Base-by-base conservation (phyloP, 2,113 vertebrate species). In the Bubo blakistoni region DNA sequence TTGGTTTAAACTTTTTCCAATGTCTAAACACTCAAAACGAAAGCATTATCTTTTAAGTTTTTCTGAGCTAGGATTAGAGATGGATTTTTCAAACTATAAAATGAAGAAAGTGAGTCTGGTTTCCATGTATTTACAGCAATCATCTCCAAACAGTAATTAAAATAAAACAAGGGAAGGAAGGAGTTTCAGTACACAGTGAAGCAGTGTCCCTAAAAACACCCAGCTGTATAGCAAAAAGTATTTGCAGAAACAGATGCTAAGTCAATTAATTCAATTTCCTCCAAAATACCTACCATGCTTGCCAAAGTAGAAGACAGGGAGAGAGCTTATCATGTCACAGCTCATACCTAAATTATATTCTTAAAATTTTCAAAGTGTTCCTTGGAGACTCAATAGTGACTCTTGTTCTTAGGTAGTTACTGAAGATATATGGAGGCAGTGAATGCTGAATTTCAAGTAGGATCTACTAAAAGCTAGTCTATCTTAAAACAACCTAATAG, bases 171-270 rank as follows among this genome's bases (percentile, higher is more conserved):
- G 19, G 5, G 9, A 65, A 85, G 30, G 61, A 73, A 86, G 24
- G 70, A 26, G 13, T 63, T 91, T 52, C 52, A 81, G 30, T 49
- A 47, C 19, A 47, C 10, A 81, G 5, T 13, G 46, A 84, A 95
- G 9, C 25, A 86, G 17, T 54, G 52, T 38, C 30, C 47, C 73
- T 91, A 52, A 76, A 63, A 94, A 9, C 30, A 81, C 34, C 4
- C 57, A 88, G 49, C 8, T 19, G 7, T 63, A 32, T 5, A 74
- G 52, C 36, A 86, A 54, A 40, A 95, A 67, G 10, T 42, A 76
- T 80, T 77, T 90, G 11, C 38, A 95, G 79, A 93, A 96, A 83
- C 76, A 88, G 69, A 88, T 78, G 51, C 12, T 73, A 78, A 80
- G 24, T 47, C 55, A 83, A 86, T 95, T 81, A 88, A 83, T 86